Evolutionary conservation across 2,888 invertebrate genomes (phyloP), one percentile per base, ranked within the genome.

Genomic region (Sarcophaga caerulescens): DNA sequence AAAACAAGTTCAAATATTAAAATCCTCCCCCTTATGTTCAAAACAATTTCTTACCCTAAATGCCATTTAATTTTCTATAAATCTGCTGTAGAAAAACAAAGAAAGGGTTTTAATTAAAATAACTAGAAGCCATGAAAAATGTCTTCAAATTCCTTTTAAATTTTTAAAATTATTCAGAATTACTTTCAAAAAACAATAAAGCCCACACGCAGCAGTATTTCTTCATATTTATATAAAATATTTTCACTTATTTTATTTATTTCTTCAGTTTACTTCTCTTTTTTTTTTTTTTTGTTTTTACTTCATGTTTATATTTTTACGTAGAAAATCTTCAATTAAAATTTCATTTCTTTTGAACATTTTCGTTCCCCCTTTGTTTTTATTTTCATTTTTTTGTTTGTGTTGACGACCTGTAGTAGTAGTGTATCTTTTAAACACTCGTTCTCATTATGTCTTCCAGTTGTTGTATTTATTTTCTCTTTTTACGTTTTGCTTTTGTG

Each of bases 241-340:
- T 35, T 35, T 35, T 35, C 35, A 35, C 35, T 35, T 35, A 35
- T 35, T 35, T 35, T 35, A 35, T 35, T 35, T 10, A 35, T 35
- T 35, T 35, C 35, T 35, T 35, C 35, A 35, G 23, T 59, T 68
- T 73, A 23, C 25, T 52, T 62, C 17, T 52, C 3, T n/a, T n/a
- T n/a, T n/a, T n/a, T n/a, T 14, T 70, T 70, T 52, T 62, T 62
- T 12, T n/a, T 74, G 25, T 21, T 65, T 1, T 12, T 10, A 62
- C 12, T 69, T 70, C 4, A 59, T 35, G 11, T 44, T 79, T 65
- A 68, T 68, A 47, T 47, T 52, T 76, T 75, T 82, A 71, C 81
- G 25, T 69, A 59, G 70, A 81, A 60, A 60, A 76, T 75, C 69
- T 79, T 74, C 44, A 84, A 84, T 84, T 84, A 79, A 84, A 62